Evolutionary conservation across 1,140 invertebrate species (phyloP).

Genomic region (Zelostemma sp.): DNA sequence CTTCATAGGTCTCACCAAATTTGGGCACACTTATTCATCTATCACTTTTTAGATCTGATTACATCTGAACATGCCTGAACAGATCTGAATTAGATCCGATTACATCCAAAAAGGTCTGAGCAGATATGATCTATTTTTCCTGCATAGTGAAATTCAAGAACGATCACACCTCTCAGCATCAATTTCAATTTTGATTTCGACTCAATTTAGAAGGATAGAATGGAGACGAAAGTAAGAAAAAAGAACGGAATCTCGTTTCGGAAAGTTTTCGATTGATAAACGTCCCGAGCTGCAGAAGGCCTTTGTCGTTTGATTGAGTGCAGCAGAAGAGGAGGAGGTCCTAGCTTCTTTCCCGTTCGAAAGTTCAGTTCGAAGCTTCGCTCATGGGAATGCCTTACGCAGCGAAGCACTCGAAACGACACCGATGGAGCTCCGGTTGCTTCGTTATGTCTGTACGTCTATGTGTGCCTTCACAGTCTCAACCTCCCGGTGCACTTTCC

Average conservation of each 20-base stretch:
- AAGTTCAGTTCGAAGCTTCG: neutral
- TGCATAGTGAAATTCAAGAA: too few relatives aligned
- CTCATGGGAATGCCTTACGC: neutral
- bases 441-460: neutral
- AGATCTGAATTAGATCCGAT: too few relatives aligned
- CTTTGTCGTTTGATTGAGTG: conserved; percentile 10
- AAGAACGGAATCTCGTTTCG: neutral
- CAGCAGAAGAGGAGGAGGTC: conserved; percentile 3
- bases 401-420: neutral
- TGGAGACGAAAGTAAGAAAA: conserved; percentile 16
- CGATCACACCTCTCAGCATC: too few relatives aligned
- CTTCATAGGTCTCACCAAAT: too few relatives aligned
- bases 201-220: neutral
- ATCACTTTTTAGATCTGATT: too few relatives aligned
- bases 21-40: too few relatives aligned
- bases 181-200: too few relatives aligned
- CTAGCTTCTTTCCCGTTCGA: neutral
- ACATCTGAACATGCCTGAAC: too few relatives aligned
- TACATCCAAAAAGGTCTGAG: too few relatives aligned
- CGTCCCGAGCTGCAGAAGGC: neutral
- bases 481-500: too few relatives aligned
- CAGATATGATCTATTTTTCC: too few relatives aligned
- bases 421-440: neutral
- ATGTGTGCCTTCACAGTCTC: too few relatives aligned
- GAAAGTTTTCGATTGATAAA: conserved; percentile 28